Percentiles rank a stretch among this genome's conserved stretches.
Evolutionary conservation across 2,113 vertebrate species (phyloP).

Genomic region (Tachycineta bicolor): DNA sequence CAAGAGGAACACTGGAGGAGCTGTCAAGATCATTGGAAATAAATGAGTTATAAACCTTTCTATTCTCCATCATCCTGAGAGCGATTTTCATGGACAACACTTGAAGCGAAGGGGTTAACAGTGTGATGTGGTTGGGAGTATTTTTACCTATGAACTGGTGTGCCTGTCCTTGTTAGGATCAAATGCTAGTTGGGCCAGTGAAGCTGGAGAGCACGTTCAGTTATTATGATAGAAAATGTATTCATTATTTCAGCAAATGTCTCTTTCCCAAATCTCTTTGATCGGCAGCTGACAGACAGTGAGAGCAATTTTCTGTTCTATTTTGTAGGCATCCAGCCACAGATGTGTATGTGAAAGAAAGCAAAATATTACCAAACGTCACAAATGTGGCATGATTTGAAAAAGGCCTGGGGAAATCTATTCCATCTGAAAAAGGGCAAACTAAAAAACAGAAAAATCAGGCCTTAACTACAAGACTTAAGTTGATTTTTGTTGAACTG

Average conservation of each 20-base stretch:
- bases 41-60: background rate
- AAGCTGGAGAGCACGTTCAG: background rate
- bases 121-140: background rate
- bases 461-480: background rate
- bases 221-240: background rate
- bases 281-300: background rate
- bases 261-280: background rate
- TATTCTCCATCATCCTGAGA: background rate
- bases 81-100: background rate
- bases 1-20: background rate
- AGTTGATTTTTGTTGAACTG: background rate
- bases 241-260: slow-evolving; percentile 3
- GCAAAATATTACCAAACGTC: slow-evolving; percentile 1
- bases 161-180: slow-evolving; percentile 14
- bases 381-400: background rate
- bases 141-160: slow-evolving; percentile 2
- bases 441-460: background rate
- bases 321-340: background rate
- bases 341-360: background rate
- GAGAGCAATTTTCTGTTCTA: background rate
- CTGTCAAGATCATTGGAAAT: background rate
- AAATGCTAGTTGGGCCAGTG: background rate
- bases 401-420: background rate
- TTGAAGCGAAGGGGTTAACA: background rate
- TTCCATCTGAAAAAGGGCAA: background rate